phyloP scores from a whole-genome alignment of 1,140 invertebrate genomes.

The Lepidurus packardi region DNA sequence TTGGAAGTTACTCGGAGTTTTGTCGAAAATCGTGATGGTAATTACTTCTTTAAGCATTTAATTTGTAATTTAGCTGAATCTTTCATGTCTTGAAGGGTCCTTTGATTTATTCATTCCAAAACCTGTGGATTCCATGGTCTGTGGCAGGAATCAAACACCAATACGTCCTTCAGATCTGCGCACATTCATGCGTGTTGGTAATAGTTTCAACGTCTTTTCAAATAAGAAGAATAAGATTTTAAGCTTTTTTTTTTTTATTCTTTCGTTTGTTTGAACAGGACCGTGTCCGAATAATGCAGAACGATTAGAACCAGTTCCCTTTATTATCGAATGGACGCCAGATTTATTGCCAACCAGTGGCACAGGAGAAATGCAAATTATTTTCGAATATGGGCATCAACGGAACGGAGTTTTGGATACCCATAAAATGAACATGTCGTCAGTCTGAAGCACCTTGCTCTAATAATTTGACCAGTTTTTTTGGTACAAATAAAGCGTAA shows the following conservation, averaged over 20 bases:
- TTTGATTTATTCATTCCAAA: conserved; percentile 16
- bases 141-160: conserved; percentile 42
- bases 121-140: conserved; percentile 7
- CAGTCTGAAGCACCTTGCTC: not conserved
- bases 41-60: not conserved
- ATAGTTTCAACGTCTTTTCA: conserved; percentile 30
- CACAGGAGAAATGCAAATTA: conserved; percentile 61
- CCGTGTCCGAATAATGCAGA: conserved; percentile 40
- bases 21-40: conserved; percentile 59
- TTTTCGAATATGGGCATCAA: conserved; percentile 60
- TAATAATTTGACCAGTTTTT: not conserved
- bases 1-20: conserved; percentile 62
- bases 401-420: conserved; percentile 34
- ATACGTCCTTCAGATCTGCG: conserved; percentile 61
- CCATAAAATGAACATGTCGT: not conserved
- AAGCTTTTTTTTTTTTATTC: not conserved
- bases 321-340: conserved; percentile 70
- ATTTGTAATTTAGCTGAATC: not conserved
- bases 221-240: not conserved
- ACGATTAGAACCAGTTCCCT: conserved; percentile 60
- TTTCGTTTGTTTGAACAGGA: not conserved
- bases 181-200: conserved; percentile 66
- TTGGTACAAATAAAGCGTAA: not conserved
- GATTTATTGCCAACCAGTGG: conserved; percentile 63
- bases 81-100: not conserved